Conservation (phyloP, 2,113 vertebrate genomes). For the Arenaria interpres region DNA sequence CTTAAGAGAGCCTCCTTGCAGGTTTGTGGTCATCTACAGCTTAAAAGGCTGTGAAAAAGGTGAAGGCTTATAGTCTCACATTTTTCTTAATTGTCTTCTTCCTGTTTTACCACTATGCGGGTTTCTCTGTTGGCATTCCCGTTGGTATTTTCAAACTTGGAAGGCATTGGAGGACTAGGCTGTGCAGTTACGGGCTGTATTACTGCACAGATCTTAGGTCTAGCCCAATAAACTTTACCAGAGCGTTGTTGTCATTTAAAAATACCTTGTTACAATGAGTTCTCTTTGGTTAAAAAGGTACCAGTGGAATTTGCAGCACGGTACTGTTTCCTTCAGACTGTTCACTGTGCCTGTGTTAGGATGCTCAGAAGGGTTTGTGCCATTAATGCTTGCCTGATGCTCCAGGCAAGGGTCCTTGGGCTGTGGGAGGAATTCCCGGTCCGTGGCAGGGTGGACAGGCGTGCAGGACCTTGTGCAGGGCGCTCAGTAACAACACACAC, state of each 20-base stretch:
- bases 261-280: neutral
- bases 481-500: neutral
- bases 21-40: neutral
- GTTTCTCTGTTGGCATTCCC: neutral
- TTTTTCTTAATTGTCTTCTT: neutral
- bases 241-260: neutral
- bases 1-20: neutral
- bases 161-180: neutral
- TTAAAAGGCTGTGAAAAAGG: neutral
- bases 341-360: neutral
- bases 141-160: neutral
- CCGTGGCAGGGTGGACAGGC: neutral
- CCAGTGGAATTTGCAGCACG: neutral
- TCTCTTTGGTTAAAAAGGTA: neutral
- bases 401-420: neutral
- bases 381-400: neutral
- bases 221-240: neutral
- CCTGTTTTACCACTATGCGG: neutral
- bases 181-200: neutral
- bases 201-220: fast-evolving
- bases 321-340: neutral
- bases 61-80: fast-evolving
- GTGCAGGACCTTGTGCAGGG: neutral
- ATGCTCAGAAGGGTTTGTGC: neutral
- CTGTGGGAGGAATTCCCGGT: neutral